A percentile compares a stretch with the other conserved stretches of the same genome.
phyloP scores from a whole-genome alignment of 2,888 invertebrate species.

The Anarsia innoxiella region DNA sequence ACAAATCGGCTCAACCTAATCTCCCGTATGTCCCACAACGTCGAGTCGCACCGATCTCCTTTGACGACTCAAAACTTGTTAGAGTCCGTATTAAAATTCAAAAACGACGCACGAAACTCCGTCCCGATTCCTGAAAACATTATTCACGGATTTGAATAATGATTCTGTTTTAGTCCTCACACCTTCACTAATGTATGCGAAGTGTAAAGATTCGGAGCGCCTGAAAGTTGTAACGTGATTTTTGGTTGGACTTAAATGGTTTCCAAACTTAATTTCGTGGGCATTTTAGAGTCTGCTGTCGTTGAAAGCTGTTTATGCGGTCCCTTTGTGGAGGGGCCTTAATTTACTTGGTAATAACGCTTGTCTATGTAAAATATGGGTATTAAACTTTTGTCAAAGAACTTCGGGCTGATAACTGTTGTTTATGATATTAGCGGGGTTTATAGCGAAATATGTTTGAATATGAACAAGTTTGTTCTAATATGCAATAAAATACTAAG shows the following conservation, averaged over 20 bases:
- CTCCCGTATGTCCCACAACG: too few species aligned
- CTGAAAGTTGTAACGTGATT: constrained; percentile 64
- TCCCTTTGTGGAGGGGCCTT: constrained; percentile 15
- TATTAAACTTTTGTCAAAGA: too few species aligned
- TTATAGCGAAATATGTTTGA: too few species aligned
- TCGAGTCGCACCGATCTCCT: constrained; percentile 60
- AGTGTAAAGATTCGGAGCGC: constrained; percentile 47
- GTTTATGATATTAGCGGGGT: too few species aligned
- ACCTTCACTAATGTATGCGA: constrained; percentile 65
- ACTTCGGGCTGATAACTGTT: too few species aligned
- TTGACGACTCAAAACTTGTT: constrained; percentile 72
- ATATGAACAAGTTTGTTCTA: too few species aligned
- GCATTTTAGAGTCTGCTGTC: constrained; percentile 31
- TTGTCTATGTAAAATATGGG: constrained; percentile 3
- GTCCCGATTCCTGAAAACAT: constrained; percentile 70
- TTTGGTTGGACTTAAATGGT: constrained; percentile 69
- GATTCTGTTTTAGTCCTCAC: constrained; percentile 67
- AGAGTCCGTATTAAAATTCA: constrained; percentile 74
- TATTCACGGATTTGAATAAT: constrained; percentile 74
- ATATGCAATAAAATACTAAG: too few species aligned
- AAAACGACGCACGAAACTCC: constrained; percentile 69
- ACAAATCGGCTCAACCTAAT: too few species aligned
- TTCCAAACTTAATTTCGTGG: constrained; percentile 61
- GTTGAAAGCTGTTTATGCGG: constrained; percentile 40
- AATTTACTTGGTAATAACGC: constrained; percentile 5